Conservation (phyloP, 2,797 vertebrate genomes). For the Girardinus metallicus region DNA sequence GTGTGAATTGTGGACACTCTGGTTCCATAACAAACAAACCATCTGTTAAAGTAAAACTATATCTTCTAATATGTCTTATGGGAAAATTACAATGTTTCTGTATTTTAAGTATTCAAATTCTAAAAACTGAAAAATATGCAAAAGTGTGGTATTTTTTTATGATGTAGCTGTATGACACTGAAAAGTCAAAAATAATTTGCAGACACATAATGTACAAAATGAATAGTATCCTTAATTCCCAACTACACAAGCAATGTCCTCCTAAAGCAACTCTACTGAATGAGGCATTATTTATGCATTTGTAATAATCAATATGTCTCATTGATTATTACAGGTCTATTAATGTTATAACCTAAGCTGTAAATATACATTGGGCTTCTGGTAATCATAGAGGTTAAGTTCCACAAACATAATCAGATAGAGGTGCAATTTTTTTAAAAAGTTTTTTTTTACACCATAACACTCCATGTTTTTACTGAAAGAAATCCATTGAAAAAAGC, state of each 20-base stretch:
- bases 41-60: not conserved
- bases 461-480: not conserved
- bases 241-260: not conserved
- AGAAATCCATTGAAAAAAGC: not conserved
- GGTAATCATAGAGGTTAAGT: too few relatives aligned
- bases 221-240: not conserved
- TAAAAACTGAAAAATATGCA: not conserved
- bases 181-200: not conserved
- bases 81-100: not conserved
- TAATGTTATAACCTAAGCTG: too few relatives aligned
- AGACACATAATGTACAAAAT: not conserved
- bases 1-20: not conserved
- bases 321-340: too few relatives aligned
- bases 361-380: too few relatives aligned
- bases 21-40: not conserved
- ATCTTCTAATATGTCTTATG: not conserved
- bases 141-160: not conserved
- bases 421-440: not conserved
- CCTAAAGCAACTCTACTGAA: not conserved
- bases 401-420: too few relatives aligned
- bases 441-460: not conserved
- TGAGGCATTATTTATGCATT: too few relatives aligned
- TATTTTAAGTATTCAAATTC: not conserved
- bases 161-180: not conserved
- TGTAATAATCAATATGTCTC: too few relatives aligned